Base-by-base conservation (phyloP, 2,113 vertebrate genomes). In the Salminus brasiliensis region DNA sequence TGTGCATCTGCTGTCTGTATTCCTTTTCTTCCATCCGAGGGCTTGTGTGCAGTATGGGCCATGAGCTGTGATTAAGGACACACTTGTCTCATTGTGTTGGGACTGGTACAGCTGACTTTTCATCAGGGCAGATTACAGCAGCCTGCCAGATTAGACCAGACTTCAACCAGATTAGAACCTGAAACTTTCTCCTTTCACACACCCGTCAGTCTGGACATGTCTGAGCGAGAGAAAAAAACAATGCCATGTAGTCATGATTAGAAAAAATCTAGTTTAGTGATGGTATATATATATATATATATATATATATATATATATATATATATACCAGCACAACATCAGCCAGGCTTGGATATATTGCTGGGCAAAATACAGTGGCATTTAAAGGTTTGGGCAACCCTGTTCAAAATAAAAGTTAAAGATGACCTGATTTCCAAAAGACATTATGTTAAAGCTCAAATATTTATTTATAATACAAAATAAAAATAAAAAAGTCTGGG, bases 41-140 rank as follows among this genome's bases (percentile, higher is more conserved):
- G 34, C 29, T 27, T 76, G 65, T 63, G 63, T 34, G 3, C 3
- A 4, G 18, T 21, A 12, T 55, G 30, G 63, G 13, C 9, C 76
- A 72, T 52, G 8, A 41, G n/a, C 52, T 47, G 39, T 68, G 30
- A 83, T 69, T 69, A 74, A 74, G 25, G 47, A 10, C 39, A 21
- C 30, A 55, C 30, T 73, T 36, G 72, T 30, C 45, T 82, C 66
- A 67, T 25, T 68, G 36, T 4, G 12, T 45, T 52, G 30, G 47
- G 60, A 32, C 29, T 63, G 67, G 27, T 3, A 29, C 36, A 21
- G 10, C 29, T n/a, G 25, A 63, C 15, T 63, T 63, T 23, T 76
- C 74, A 57, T 41, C 32, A 32, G 21, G 36, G 27, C 76, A 78
- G 66, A 78, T 78, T 78, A 71, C 39, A 32, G 10, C 27, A 23